Evolutionary conservation across 2,113 vertebrate genomes (phyloP).

Genomic region (Theristicus caerulescens): DNA sequence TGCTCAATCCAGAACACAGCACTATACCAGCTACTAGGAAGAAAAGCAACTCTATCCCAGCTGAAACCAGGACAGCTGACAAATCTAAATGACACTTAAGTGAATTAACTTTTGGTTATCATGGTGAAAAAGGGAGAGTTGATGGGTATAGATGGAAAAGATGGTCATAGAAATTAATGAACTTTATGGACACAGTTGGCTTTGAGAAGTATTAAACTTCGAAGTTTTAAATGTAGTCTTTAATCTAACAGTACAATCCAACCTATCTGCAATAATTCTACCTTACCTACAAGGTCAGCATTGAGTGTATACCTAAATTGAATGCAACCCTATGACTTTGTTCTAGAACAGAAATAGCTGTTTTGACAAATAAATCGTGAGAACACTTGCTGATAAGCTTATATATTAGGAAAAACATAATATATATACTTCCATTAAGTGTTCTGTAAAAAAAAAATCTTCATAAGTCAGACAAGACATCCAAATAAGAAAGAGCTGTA

Average conservation of each 20-base stretch:
- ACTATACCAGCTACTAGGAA: too few species aligned
- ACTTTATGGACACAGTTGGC: background rate
- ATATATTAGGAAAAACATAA: background rate
- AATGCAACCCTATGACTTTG: background rate
- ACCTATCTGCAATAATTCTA: background rate
- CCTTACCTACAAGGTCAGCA: background rate
- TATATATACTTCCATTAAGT: background rate
- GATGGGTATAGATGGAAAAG: background rate
- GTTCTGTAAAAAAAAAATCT: background rate
- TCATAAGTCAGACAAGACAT: background rate
- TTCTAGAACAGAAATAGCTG: background rate
- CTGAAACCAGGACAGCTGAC: background rate
- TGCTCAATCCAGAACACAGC: too few species aligned
- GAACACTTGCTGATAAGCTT: background rate
- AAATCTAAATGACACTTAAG: background rate
- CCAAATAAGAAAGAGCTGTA: background rate
- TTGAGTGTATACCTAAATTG: background rate
- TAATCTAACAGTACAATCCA: background rate
- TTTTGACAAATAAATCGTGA: background rate
- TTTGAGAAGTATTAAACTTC: background rate
- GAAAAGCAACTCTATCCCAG: too few species aligned
- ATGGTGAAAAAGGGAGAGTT: background rate
- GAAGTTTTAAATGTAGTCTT: background rate
- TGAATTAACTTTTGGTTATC: background rate
- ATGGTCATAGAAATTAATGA: background rate